Base-by-base conservation (phyloP, 1,140 invertebrate genomes). In the Pseudomyrmex flavicornis region DNA sequence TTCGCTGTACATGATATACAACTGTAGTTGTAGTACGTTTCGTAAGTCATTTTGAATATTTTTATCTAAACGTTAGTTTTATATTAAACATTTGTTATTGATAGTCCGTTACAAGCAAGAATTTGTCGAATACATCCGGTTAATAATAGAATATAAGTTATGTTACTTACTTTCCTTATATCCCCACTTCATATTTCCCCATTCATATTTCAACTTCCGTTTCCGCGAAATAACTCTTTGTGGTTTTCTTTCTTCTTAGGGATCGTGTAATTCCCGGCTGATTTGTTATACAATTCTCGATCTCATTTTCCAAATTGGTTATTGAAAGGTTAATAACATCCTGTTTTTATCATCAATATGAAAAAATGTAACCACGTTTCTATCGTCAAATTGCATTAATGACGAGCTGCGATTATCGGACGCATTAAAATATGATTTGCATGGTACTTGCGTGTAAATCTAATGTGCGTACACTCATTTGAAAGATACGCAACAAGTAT, bases 121-220 rank as follows among this genome's bases (percentile, higher is more conserved):
- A 26, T 80, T 22, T 70, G 20, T 9, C 9, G 20, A 48, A 70
- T 70, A 76, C 20, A 44, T 76, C 73, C 20, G 48, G 54, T 4
- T 15, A 65, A 66, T 48, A 26, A n/a, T 35, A n/a, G 5, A 35
- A 35, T 35, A 69, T n/a, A 72, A 69, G 48, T 87, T 87, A 73
- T 48, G 54, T 65, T 76, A 73, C 61, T n/a, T 13, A n/a, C n/a
- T 70, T 7, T 46, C 12, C 63, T 59, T 52, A n/a, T 58, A 56
- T 35, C 0, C 35, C 10, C 15, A 20, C 44, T 86, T 77, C 17
- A 17, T 17, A 17, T 17, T 17, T 17, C 17, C 17, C 17, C 17
- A 72, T 50, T 15, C 50, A 52, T 83, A 82, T 62, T 50, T 12
- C 54, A 56, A 74, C 68, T 83, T 87, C 86, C 85, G 85, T 86